Evolutionary conservation across 2,113 vertebrate genomes (phyloP).

Genomic region (Trogon melanurus): DNA sequence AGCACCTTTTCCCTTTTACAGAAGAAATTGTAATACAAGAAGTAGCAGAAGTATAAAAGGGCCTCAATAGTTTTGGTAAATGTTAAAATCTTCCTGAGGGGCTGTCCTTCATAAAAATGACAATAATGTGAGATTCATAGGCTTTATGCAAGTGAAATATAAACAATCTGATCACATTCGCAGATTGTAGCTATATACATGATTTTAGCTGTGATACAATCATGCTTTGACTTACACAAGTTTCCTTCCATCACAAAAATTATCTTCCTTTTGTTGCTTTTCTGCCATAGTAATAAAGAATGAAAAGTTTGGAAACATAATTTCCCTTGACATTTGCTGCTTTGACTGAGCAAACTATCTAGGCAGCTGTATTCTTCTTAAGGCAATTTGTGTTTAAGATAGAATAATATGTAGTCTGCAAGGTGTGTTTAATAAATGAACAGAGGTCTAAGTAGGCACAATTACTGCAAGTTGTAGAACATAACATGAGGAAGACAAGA

Average conservation of each 20-base stretch:
- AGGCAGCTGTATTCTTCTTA: not conserved
- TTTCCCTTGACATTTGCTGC: not conserved
- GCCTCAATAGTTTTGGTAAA: not conserved
- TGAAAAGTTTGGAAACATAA: not conserved
- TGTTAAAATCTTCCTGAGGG: not conserved
- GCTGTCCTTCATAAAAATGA: not conserved
- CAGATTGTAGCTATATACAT: not conserved
- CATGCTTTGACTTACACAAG: not conserved
- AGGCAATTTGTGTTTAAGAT: not conserved
- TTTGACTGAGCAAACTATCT: not conserved
- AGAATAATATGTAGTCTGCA: not conserved
- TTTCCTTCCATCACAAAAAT: not conserved
- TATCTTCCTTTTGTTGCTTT: not conserved
- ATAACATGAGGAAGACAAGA: not conserved
- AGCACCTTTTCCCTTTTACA: not conserved
- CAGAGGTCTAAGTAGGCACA: not conserved
- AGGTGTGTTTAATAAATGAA: not conserved
- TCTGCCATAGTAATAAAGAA: not conserved
- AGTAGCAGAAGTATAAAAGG: not conserved
- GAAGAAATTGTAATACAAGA: not conserved
- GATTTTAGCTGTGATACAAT: not conserved
- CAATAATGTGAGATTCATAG: not conserved
- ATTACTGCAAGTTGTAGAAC: not conserved
- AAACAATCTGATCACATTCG: not conserved
- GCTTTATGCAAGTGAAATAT: not conserved